Evolutionary conservation across 2,797 vertebrate genomes (phyloP).

Genomic region (Cetoscarus ocellatus): DNA sequence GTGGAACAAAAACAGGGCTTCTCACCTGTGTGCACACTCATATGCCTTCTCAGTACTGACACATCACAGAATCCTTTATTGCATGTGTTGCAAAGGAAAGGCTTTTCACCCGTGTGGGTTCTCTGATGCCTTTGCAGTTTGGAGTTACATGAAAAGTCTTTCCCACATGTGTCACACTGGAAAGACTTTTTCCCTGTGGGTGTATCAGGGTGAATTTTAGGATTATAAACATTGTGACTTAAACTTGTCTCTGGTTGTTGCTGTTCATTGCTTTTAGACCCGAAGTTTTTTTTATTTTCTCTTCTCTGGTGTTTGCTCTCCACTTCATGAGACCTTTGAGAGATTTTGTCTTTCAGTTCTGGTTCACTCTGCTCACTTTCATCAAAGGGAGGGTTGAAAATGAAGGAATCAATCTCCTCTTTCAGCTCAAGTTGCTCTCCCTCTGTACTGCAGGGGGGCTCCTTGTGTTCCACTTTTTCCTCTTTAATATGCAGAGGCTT

Average conservation of each 20-base stretch:
- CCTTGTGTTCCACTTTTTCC: slow-evolving; percentile 33
- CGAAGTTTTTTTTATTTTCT: neutral
- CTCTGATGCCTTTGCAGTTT: slow-evolving; percentile 3
- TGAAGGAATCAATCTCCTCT: neutral
- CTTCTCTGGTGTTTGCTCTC: neutral
- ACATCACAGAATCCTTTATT: neutral
- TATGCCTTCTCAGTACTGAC: neutral
- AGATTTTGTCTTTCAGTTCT: neutral
- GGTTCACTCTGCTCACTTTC: slow-evolving; percentile 8
- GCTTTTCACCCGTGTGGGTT: slow-evolving; percentile 17
- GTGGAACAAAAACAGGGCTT: slow-evolving; percentile 3
- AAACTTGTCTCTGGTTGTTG: neutral
- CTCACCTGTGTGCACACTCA: neutral
- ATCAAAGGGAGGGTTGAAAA: neutral
- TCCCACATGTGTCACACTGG: slow-evolving; percentile 8
- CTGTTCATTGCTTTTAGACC: neutral
- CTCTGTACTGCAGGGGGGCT: slow-evolving; percentile 6
- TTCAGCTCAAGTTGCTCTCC: slow-evolving; percentile 6
- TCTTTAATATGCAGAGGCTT: slow-evolving; percentile 20
- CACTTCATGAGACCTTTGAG: neutral
- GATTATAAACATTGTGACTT: neutral
- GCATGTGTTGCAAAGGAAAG: slow-evolving; percentile 6
- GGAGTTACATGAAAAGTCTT: neutral
- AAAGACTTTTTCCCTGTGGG: neutral
- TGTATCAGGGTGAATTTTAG: neutral